Conservation (phyloP, 1,140 invertebrate genomes). For the Caenorhabditis latens region DNA sequence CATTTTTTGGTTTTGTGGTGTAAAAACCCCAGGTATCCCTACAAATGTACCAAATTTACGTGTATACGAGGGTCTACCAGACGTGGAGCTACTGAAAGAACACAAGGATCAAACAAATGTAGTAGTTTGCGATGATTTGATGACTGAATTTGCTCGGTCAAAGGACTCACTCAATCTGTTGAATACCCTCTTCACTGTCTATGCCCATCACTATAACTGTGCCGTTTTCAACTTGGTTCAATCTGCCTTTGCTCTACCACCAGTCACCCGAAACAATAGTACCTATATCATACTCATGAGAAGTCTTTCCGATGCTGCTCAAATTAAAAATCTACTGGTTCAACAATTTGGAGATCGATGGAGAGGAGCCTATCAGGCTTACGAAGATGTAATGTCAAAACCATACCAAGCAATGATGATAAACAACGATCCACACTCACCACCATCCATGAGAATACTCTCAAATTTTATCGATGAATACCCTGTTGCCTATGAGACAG, state of each 20-base stretch:
- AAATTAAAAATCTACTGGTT: not conserved
- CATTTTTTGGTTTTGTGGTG: constrained; percentile 12
- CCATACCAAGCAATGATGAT: not conserved
- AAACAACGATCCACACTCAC: not conserved
- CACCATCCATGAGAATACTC: not conserved
- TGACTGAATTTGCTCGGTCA: not conserved
- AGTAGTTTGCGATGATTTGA: constrained; percentile 1
- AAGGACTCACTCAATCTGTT: not conserved
- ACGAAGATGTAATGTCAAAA: not conserved
- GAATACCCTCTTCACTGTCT: not conserved
- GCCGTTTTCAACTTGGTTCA: constrained; percentile 7
- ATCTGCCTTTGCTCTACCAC: not conserved
- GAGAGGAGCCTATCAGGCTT: not conserved
- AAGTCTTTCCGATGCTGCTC: not conserved
- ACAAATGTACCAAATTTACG: not conserved
- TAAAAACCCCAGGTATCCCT: not conserved
- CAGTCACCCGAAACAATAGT: constrained; percentile 5
- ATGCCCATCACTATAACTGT: not conserved
- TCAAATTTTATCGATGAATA: not conserved
- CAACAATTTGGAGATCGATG: not conserved
- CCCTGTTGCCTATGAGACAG: not conserved
- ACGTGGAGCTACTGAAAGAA: not conserved
- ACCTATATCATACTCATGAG: not conserved
- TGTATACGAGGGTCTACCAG: not conserved
- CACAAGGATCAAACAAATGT: not conserved